Base-by-base conservation (phyloP, 2,797 vertebrate species). In the Kryptolebias ocellatus region DNA sequence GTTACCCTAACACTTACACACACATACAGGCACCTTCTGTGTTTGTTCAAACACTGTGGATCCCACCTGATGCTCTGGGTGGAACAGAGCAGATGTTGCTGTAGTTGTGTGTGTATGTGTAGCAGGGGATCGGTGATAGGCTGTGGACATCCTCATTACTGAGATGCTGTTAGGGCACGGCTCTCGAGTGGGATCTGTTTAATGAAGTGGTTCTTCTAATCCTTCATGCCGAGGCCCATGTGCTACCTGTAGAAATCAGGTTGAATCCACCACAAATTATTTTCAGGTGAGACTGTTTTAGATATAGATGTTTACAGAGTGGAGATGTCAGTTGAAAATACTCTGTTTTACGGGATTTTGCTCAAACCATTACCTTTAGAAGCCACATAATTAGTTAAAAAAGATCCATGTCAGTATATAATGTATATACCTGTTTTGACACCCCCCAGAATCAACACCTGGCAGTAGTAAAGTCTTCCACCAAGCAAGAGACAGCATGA, bases 71-170 rank as follows among this genome's bases (percentile, higher is more conserved):
- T 85, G 84, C 20, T 71, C 29, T 50, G 57, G 66, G 63, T 77
- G 72, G 72, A 84, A 70, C 75, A 37, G 78, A 88, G 81, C 89
- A 90, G 85, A 87, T 90, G 90, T 79, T 83, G 64, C 64, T 72
- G 64, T 75, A 49, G 75, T 65, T 60, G 67, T 70, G 69, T 42
- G 39, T 42, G 34, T 34, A 6, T 34, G 34, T 4, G 34, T 4
- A 66, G 79, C 64, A 61, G 71, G 51, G 46, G 64, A 74, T 74
- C 9, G 18, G 70, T 65, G 64, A 72, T 42, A 10, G 63, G 53
- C 76, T 66, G 61, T 53, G 46, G 76, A 61, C 24, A 0, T 62
- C 58, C 72, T 74, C 59, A 70, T 84, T 69, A 84, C 62, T 70
- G 72, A 85, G 82, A 70, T 53, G 60, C 45, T 67, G 65, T 74